phyloP scores from a whole-genome alignment of 2,113 vertebrate genomes.

The Istiophorus platypterus region DNA sequence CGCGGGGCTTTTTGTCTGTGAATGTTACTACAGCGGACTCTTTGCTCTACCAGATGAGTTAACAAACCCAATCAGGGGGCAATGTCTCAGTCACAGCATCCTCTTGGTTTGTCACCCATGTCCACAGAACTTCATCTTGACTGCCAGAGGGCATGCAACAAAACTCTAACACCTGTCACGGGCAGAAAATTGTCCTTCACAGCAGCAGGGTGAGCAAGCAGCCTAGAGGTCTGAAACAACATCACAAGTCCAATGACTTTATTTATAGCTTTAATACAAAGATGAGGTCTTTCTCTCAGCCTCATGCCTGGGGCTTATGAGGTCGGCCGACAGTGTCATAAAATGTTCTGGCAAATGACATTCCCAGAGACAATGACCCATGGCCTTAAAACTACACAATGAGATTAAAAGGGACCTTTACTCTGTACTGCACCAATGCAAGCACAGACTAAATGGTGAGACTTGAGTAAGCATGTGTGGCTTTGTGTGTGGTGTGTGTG shows the following conservation, averaged over 20 bases:
- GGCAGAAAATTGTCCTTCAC: conserved; percentile 63
- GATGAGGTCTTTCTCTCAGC: conserved; percentile 59
- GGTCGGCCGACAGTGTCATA: conserved; percentile 49
- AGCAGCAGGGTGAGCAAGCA: conserved; percentile 64
- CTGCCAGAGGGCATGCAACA: conserved; percentile 54
- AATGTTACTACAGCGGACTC: conserved; percentile 35
- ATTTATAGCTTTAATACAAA: conserved; percentile 79
- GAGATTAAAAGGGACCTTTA: conserved; percentile 47
- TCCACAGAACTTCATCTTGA: conserved; percentile 39
- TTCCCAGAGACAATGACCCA: conserved; percentile 65
- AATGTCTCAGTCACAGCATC: conserved; percentile 48
- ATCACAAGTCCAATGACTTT: conserved; percentile 75
- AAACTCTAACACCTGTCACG: conserved; percentile 71
- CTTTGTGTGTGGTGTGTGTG: neutral
- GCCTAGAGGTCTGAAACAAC: conserved; percentile 73
- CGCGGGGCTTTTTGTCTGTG: conserved; percentile 18
- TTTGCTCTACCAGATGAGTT: conserved; percentile 45
- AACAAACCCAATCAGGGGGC: conserved; percentile 37
- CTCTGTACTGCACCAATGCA: conserved; percentile 3
- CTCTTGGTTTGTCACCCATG: conserved; percentile 40
- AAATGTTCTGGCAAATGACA: conserved; percentile 69
- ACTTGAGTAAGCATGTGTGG: conserved; percentile 13
- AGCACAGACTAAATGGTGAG: conserved; percentile 24
- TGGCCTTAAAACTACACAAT: conserved; percentile 54
- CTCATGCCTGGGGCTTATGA: conserved; percentile 53